Percentiles rank a stretch among this genome's conserved stretches.
Conservation (phyloP, 1,140 invertebrate genomes). For the Caenorhabditis latens region DNA sequence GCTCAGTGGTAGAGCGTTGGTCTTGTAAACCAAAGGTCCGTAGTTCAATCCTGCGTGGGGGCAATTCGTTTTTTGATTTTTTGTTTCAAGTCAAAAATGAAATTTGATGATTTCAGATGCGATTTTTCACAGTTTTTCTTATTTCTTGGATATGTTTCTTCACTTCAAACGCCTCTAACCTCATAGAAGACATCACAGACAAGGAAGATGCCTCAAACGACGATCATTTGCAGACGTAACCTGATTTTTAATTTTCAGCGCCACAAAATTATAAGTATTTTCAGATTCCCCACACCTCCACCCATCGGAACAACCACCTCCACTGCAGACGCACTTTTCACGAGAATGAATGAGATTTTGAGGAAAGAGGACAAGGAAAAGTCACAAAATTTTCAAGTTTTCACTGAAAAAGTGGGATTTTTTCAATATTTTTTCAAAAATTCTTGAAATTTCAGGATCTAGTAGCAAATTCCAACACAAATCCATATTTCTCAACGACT, state of each 20-base stretch:
- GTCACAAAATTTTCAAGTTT: conserved; percentile 38
- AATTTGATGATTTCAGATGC: neutral
- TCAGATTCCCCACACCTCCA: conserved; percentile 27
- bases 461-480: conserved; percentile 5
- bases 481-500: conserved; percentile 11
- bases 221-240: conserved; percentile 34
- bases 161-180: neutral
- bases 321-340: neutral
- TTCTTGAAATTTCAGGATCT: neutral
- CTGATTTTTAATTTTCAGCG: too few species aligned
- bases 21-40: too few species aligned
- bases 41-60: too few species aligned
- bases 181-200: conserved; percentile 39
- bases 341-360: conserved; percentile 35
- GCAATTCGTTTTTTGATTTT: too few species aligned
- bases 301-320: conserved; percentile 8
- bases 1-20: too few species aligned
- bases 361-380: conserved; percentile 1
- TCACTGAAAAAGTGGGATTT: conserved; percentile 14
- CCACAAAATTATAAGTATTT: neutral
- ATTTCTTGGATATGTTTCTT: too few species aligned
- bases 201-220: neutral
- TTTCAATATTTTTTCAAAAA: neutral
- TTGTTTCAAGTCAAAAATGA: too few species aligned
- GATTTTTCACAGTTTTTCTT: neutral